phyloP scores from a whole-genome alignment of 1,140 invertebrate genomes.

The Rhopalosiphum padi region DNA sequence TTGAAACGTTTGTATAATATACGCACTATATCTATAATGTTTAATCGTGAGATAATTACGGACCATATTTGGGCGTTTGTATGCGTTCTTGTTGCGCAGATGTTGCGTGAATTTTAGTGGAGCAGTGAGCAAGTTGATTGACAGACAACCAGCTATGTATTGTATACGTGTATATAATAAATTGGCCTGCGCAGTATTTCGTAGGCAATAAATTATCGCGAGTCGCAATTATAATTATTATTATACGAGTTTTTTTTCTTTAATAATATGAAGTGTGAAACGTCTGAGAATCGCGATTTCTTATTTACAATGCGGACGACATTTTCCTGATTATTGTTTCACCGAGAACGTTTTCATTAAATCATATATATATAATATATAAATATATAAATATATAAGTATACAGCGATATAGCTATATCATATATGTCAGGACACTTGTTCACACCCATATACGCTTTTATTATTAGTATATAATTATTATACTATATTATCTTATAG shows the following conservation, averaged over 20 bases:
- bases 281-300: neutral
- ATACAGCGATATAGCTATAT: neutral
- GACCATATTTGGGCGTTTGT: neutral
- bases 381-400: neutral
- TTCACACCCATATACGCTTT: constrained; percentile 1
- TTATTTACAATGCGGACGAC: neutral
- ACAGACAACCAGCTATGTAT: neutral
- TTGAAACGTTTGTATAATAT: neutral
- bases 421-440: neutral
- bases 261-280: neutral
- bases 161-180: neutral
- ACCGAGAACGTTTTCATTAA: neutral
- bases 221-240: neutral
- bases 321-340: constrained; percentile 33
- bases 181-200: neutral
- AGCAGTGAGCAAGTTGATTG: neutral
- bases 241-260: neutral
- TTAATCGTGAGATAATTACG: constrained; percentile 15
- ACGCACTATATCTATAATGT: neutral
- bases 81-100: neutral
- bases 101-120: constrained; percentile 4
- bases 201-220: neutral
- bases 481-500: neutral
- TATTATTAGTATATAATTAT: neutral
- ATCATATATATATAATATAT: neutral